These are phyloP conservation scores for Pelochelys cantorii DNA, from an alignment of 2,797 vertebrate species.

Conservation along the genomic window DNA sequence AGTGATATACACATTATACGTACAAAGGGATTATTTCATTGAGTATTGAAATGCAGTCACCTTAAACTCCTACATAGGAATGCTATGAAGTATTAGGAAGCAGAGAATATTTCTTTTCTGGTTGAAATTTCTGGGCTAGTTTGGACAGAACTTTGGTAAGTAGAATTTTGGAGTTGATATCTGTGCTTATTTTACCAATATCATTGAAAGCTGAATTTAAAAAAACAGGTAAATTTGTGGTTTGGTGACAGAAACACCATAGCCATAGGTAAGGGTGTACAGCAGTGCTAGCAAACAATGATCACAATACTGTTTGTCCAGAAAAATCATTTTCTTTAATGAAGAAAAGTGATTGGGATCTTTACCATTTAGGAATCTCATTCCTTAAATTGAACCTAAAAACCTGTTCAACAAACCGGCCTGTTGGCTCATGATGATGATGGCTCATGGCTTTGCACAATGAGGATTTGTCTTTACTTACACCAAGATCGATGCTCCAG, in stretches of 20 bases:
- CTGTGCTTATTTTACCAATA: background rate
- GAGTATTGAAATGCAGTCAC: background rate
- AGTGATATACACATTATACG: background rate
- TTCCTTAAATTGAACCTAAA: background rate
- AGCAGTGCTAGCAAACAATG: background rate
- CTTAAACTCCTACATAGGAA: background rate
- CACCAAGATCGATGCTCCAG: no score
- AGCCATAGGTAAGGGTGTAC: background rate
- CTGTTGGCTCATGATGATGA: background rate
- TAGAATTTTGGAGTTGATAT: background rate
- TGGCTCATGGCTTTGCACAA: background rate
- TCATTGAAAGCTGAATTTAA: background rate
- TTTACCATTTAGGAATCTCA: background rate
- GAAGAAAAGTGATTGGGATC: background rate
- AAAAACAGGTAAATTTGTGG: background rate
- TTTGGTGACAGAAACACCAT: background rate
- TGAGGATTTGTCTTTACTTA: background rate
- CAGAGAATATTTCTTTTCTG: background rate
- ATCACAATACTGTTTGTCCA: background rate
- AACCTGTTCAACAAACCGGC: background rate
- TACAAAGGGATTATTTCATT: background rate
- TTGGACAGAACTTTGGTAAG: background rate
- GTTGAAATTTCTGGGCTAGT: background rate
- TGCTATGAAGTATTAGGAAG: background rate
- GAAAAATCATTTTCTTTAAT: background rate